Conservation (phyloP, 1,140 invertebrate genomes). For the Drosophila rufa region DNA sequence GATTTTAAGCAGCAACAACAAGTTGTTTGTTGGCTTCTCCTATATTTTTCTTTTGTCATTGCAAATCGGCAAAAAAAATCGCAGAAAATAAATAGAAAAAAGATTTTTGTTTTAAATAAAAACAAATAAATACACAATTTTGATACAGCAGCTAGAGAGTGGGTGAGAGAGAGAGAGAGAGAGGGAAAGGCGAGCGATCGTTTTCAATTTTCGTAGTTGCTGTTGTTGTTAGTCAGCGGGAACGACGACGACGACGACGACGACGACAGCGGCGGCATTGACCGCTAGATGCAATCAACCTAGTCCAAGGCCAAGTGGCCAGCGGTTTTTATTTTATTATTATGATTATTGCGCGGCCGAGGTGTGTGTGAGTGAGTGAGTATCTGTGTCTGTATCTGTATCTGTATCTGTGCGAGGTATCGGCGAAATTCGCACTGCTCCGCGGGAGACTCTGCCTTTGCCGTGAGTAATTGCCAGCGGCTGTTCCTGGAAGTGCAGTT, state of each 20-base stretch:
- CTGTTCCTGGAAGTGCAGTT: slow-evolving; percentile 37
- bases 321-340: slow-evolving; percentile 74
- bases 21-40: slow-evolving; percentile 73
- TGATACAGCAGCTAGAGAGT: slow-evolving; percentile 23
- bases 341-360: slow-evolving; percentile 53
- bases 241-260: slow-evolving; percentile 17
- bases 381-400: neutral
- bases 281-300: slow-evolving; percentile 85
- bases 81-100: slow-evolving; percentile 44
- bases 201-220: slow-evolving; percentile 69
- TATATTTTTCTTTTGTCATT: slow-evolving; percentile 65
- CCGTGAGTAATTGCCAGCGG: slow-evolving; percentile 51
- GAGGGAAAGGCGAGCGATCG: slow-evolving; percentile 53
- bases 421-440: slow-evolving; percentile 18
- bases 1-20: slow-evolving; percentile 64
- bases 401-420: slow-evolving; percentile 41
- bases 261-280: slow-evolving; percentile 69
- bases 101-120: slow-evolving; percentile 29
- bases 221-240: slow-evolving; percentile 56
- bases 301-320: slow-evolving; percentile 84
- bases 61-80: slow-evolving; percentile 65
- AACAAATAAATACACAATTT: slow-evolving; percentile 32
- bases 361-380: slow-evolving; percentile 20
- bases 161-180: neutral
- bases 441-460: slow-evolving; percentile 20